Evolutionary conservation across 2,888 invertebrate species (phyloP), one percentile per base, ranked within the genome.

Genomic region (Cataglyphis rosenhaueri): DNA sequence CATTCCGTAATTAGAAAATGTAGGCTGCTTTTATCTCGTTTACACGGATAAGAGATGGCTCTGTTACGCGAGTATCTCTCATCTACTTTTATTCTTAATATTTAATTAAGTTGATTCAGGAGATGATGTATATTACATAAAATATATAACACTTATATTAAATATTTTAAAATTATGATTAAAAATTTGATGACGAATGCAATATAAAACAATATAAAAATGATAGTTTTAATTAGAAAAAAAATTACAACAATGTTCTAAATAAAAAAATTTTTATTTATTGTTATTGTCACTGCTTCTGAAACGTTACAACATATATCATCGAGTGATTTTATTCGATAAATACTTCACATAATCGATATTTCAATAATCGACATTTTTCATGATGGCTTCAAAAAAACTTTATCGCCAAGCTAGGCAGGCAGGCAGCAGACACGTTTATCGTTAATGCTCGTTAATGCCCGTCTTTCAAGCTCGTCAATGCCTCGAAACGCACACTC

Each of bases 371-470:
- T 71, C 59, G 59, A 48, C 35, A 25, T 32, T 59, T 25, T 71
- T 25, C 9, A 44, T 57, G 15, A 29, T 57, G 21, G 35, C 78
- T 70, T 61, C 6, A 61, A 61, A 79, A 79, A 71, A 61, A 59
- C 25, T 79, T 70, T n/a, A 44, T 41, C 32, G 71, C 25, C 25
- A 35, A 18, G 21, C 68, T 35, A 44, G 41, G 10, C 35, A 44
- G 21, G 15, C 35, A 64, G 48, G 25, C 35, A 48, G 59, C 38
- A 29, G 70, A 32, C 55, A 29, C 35, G 59, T 70, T 79, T 59
- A 48, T 79, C 71, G 59, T 79, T 79, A 78, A 78, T 78, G 32
- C 78, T 70, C 59, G 70, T 78, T 78, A 79, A 79, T 79, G 71
- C 44, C 59, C 59, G 70, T 79, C 78, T 71, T 71, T 79, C 71